Evolutionary conservation across 1,140 invertebrate species (phyloP), one percentile per base, ranked within the genome.

Genomic region (Philaenus spumarius): DNA sequence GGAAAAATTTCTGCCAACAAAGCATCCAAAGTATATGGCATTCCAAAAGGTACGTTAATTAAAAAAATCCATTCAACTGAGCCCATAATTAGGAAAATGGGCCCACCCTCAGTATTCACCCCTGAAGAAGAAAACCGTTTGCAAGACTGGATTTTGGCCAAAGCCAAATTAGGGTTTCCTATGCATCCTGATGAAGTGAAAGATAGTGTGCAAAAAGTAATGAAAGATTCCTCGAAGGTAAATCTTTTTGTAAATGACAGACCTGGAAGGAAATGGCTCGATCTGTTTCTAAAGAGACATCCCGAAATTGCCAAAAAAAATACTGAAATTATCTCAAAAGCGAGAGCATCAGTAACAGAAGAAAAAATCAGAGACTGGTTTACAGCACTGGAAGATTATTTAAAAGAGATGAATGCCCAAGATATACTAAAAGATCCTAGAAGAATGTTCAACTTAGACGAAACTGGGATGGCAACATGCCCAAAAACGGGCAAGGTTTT

Each of bases 171-270:
- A 43, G 66, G 66, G 34, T 68, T 65, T 56, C 67, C 67, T 9
- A 68, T 68, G 67, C 60, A 68, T 48, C 55, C 60, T 15, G 62
- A 64, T 19, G 55, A 61, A 39, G 62, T 68, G 0, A 64, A 63
- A 58, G 59, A 66, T 59, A 54, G 58, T 48, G 68, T 67, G 1
- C 56, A 67, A 60, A 45, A 54, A 34, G 37, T 66, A 39, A 46
- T 69, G n/a, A 11, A 58, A 6, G 59, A 62, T 56, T 40, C 24
- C 6, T 20, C 23, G 42, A 51, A 59, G 42, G 23, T 50, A 46
- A 45, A 7, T 17, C 42, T 19, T 9, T 45, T 57, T 57, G 30
- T 20, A 17, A 20, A 57, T 15, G 42, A 57, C 42, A 48, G 55
- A 48, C 40, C 55, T 22, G 42, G 40, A 12, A 47, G 42, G n/a